Conservation (phyloP, 2,888 invertebrate species). For the Zygogramma bicolorata region DNA sequence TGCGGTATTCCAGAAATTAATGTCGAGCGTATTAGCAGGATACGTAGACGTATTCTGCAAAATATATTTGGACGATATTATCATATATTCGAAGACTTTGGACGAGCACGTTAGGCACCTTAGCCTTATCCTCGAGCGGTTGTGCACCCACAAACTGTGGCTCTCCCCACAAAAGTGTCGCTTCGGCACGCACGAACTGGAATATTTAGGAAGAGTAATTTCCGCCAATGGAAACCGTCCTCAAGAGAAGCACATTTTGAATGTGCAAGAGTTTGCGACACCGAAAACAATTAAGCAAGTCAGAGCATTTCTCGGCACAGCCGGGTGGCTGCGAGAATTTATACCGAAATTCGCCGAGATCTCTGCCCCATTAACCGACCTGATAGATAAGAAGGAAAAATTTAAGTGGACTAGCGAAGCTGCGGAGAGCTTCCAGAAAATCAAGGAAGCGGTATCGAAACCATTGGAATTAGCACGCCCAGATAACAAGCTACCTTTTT, state of each 20-base stretch:
- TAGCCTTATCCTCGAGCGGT: conserved; percentile 36
- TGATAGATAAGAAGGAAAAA: conserved; percentile 12
- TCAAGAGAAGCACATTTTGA: conserved; percentile 24
- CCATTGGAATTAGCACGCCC: conserved; percentile 42
- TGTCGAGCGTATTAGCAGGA: conserved; percentile 1
- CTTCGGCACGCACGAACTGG: conserved; percentile 27
- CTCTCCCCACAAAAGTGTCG: conserved; percentile 36
- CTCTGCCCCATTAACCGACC: conserved; percentile 45
- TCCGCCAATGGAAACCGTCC: conserved; percentile 34
- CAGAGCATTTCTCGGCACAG: conserved; percentile 44
- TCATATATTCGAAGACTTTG: conserved; percentile 30
- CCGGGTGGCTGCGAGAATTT: conserved; percentile 51
- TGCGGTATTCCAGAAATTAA: too few species aligned
- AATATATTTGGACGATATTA: too few species aligned
- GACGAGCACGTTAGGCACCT: conserved; percentile 34
- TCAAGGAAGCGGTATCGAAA: conserved; percentile 31
- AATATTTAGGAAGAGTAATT: conserved; percentile 38
- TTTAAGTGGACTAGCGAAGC: conserved; percentile 32
- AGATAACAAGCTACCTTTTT: conserved; percentile 31
- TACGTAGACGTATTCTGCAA: conserved; percentile 7
- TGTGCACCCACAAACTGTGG: conserved; percentile 36
- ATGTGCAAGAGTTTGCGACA: conserved; percentile 1
- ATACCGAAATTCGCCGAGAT: conserved; percentile 44
- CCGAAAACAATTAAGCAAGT: conserved; percentile 35
- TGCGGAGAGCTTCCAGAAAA: conserved; percentile 22